Evolutionary conservation across 2,797 vertebrate species (phyloP).

Genomic region (Ctenochaetus hawaiiensis): DNA sequence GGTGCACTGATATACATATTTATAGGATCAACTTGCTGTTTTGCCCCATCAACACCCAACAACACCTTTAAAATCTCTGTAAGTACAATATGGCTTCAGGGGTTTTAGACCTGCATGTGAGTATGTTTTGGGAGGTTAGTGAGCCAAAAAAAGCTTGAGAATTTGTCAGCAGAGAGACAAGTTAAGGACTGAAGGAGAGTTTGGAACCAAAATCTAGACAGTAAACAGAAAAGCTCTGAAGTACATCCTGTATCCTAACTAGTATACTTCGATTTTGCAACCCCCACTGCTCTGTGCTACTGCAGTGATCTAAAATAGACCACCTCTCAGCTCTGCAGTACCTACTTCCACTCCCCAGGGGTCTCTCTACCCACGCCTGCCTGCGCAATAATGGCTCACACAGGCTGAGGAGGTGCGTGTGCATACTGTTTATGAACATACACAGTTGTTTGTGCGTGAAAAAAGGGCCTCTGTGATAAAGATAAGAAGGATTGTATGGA

Average conservation of each 20-base stretch:
- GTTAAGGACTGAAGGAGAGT: slow-evolving; percentile 2
- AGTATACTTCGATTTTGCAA: slow-evolving; percentile 41
- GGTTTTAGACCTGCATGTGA: background rate
- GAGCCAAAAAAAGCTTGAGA: background rate
- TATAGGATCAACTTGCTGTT: background rate
- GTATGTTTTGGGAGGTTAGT: background rate
- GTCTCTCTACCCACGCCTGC: slow-evolving; percentile 76
- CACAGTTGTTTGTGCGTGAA: slow-evolving; percentile 14
- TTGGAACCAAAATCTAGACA: slow-evolving; percentile 13
- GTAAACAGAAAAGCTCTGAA: slow-evolving; percentile 24
- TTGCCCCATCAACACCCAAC: background rate
- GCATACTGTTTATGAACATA: slow-evolving; percentile 7
- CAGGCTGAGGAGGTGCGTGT: slow-evolving; percentile 32
- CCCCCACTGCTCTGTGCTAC: slow-evolving; percentile 54
- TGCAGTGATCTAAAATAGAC: slow-evolving; percentile 78
- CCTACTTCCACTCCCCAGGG: slow-evolving; percentile 76
- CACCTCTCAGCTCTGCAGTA: slow-evolving; percentile 74
- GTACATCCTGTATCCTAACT: slow-evolving; percentile 44
- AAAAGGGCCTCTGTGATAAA: slow-evolving; percentile 6
- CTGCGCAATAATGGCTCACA: slow-evolving; percentile 59
- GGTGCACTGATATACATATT: no score
- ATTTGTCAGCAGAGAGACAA: slow-evolving; percentile 24
- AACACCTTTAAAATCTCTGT: background rate
- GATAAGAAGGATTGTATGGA: slow-evolving; percentile 7
- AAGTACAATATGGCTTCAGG: background rate